Evolutionary conservation across 2,888 invertebrate species (phyloP), one percentile per base, ranked within the genome.

Genomic region (Cerastis leucographa): DNA sequence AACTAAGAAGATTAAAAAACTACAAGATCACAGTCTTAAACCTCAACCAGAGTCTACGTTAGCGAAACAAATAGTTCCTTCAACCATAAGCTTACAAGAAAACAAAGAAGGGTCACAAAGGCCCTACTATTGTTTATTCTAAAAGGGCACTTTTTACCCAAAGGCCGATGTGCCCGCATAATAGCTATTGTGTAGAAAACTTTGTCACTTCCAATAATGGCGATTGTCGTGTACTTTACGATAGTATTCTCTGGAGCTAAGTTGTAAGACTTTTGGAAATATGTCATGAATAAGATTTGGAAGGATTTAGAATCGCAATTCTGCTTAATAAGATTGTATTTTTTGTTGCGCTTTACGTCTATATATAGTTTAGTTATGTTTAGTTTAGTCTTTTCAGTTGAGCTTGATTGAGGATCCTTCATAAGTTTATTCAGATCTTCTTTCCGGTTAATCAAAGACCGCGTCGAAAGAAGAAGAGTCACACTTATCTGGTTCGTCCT

Each of bases 91-190:
- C 74, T 76, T 73, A 72, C 82, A 67, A 71, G 68, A 85, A 89
- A 86, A 90, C 87, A 89, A 90, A 83, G 85, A 87, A 87, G 85
- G 88, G 87, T 85, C 87, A 85, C 84, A 88, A 84, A 84, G 78
- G 72, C 80, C 69, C 74, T 67, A 80, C 80, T 82, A 87, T 88
- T 88, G 87, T 82, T 80, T 70, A 69, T 72, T 73, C 73, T 79
- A 85, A 87, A 91, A 89, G 90, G 84, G 88, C 84, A 80, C 87
- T 88, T 89, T 89, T 89, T 88, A 83, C 85, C 78, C 71, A 84
- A 88, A 89, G 91, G 90, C 89, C 90, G 86, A 87, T 81, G 89
- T 86, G 76, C 90, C 83, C 78, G 78, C 83, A 91, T 89, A 90
- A 90, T 90, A 71, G 85, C 88, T 85, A 90, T 91, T 90, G 89